A percentile compares a stretch with the other conserved stretches of the same genome.
Conservation (phyloP, 2,888 invertebrate genomes). For the Drosophila ezoana region DNA sequence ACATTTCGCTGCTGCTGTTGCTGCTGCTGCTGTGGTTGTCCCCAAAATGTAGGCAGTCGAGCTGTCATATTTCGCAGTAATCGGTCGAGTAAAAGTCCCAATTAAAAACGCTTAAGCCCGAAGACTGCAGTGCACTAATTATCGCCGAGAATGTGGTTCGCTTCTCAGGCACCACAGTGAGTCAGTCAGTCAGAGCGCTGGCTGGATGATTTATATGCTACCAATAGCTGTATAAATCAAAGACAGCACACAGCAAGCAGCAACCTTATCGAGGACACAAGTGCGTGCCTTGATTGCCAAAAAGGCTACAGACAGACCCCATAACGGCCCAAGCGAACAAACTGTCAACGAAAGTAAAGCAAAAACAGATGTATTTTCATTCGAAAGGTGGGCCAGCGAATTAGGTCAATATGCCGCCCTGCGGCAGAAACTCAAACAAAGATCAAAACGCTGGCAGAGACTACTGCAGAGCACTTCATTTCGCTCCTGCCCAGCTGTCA, state of each 20-base stretch:
- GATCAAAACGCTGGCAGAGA: slow-evolving; percentile 20
- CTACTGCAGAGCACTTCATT: slow-evolving; percentile 44
- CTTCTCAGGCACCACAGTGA: slow-evolving; percentile 6
- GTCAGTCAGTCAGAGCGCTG: slow-evolving; percentile 41
- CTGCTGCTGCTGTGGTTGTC: neutral
- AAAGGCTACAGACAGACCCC: slow-evolving; percentile 16
- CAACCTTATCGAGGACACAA: slow-evolving; percentile 73
- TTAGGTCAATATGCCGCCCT: slow-evolving; percentile 73
- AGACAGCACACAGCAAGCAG: slow-evolving; percentile 31
- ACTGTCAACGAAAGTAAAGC: slow-evolving; percentile 79
- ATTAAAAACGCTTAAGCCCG: slow-evolving; percentile 63
- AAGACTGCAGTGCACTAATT: slow-evolving; percentile 60
- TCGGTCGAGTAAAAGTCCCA: slow-evolving; percentile 71
- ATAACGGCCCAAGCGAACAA: slow-evolving; percentile 40
- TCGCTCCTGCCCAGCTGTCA: slow-evolving; percentile 62
- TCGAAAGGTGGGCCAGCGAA: slow-evolving; percentile 64
- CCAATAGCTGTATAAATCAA: slow-evolving; percentile 67
- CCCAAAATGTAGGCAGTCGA: slow-evolving; percentile 15
- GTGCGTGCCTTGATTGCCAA: slow-evolving; percentile 73
- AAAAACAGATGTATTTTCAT: slow-evolving; percentile 58
- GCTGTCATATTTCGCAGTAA: slow-evolving; percentile 72
- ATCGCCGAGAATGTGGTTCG: slow-evolving; percentile 56
- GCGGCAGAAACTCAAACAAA: slow-evolving; percentile 45
- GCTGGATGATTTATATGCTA: slow-evolving; percentile 61
- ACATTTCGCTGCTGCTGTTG: slow-evolving; percentile 33